phyloP scores from a whole-genome alignment of 2,113 vertebrate genomes.

The Dasyurus viverrinus region DNA sequence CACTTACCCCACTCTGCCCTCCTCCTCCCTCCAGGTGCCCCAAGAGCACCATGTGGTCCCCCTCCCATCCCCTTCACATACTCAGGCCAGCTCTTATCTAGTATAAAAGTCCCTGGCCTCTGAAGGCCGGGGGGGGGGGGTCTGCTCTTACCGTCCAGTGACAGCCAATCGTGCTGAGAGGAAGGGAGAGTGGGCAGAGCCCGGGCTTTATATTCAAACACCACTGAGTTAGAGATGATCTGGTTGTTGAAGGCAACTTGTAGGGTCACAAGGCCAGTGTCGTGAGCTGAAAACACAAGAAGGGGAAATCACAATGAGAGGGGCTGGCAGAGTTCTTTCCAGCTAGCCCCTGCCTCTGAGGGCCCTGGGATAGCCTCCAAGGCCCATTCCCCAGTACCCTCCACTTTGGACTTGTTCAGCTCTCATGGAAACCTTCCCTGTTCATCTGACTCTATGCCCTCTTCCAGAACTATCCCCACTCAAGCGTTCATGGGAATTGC shows the following conservation, averaged over 20 bases:
- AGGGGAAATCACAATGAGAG: conserved; percentile 38
- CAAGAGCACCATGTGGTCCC: background rate
- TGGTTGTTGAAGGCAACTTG: conserved; percentile 99
- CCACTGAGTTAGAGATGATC: conserved; percentile 99
- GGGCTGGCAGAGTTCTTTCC: rapidly evolving
- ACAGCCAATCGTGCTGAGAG: conserved; percentile 99
- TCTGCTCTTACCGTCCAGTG: conserved; percentile 92
- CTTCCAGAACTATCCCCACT: background rate
- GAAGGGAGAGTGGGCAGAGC: conserved; percentile 97
- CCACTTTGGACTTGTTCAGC: background rate
- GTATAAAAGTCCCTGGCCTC: background rate
- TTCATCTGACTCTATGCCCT: background rate
- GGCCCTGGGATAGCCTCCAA: background rate
- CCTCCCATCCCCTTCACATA: background rate
- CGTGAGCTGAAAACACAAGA: conserved; percentile 90
- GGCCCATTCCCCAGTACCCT: rapidly evolving
- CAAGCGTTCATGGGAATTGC: background rate
- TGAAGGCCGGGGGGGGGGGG: background rate
- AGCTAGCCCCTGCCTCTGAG: rapidly evolving
- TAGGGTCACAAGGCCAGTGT: conserved; percentile 98
- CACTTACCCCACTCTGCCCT: background rate
- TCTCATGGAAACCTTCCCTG: background rate
- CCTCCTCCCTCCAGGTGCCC: background rate
- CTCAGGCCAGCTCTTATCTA: background rate
- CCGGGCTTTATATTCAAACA: conserved; percentile 99